Percentiles rank a stretch among this genome's conserved stretches.
Evolutionary conservation across 2,113 vertebrate genomes (phyloP).

Genomic region (Aythya baeri): DNA sequence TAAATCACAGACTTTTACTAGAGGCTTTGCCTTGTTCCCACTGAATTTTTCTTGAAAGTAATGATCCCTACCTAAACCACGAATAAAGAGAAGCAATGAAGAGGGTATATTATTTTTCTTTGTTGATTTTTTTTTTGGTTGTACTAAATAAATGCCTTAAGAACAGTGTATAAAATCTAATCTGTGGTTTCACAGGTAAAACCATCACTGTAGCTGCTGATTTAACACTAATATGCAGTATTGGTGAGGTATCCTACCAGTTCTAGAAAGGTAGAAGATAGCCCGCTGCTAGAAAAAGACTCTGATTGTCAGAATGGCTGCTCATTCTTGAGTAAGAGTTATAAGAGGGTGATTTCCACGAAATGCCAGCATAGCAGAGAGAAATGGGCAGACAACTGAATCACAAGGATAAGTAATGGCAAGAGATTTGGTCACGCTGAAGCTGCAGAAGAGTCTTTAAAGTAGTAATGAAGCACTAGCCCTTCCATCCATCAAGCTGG

Average conservation of each 20-base stretch:
- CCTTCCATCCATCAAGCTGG: background rate
- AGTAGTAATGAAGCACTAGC: background rate
- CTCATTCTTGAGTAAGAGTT: background rate
- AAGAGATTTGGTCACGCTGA: background rate
- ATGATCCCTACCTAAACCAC: background rate
- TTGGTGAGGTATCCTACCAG: background rate
- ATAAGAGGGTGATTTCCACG: background rate
- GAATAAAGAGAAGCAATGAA: conserved; percentile 20
- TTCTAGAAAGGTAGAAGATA: background rate
- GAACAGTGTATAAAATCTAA: background rate
- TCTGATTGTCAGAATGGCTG: background rate
- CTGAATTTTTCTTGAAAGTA: background rate
- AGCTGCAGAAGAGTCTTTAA: background rate
- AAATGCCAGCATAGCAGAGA: background rate
- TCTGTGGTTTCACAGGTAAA: conserved; percentile 1
- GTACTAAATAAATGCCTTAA: conserved; percentile 55
- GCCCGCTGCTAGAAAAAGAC: background rate
- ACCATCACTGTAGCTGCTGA: background rate
- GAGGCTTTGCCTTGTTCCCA: conserved; percentile 27
- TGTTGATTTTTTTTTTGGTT: conserved; percentile 1
- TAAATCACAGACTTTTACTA: conserved; percentile 24
- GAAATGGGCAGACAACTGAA: background rate
- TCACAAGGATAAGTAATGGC: background rate
- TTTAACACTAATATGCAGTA: background rate
- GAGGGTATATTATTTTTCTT: conserved; percentile 10